A percentile compares a stretch with the other conserved stretches of the same genome.
Conservation (phyloP, 2,888 invertebrate species). For the Cataglyphis albicans region DNA sequence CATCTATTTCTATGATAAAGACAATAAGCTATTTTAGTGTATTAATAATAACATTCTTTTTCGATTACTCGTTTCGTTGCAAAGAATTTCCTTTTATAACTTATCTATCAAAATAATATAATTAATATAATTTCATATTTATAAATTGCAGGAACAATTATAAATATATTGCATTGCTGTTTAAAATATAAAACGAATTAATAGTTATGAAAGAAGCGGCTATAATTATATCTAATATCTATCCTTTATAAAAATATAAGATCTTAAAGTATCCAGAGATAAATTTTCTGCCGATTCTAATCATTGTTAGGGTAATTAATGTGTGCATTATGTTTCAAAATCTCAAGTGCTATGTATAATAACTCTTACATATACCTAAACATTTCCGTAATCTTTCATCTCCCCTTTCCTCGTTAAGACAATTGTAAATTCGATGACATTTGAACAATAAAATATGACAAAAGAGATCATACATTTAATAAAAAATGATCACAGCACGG, state of each 20-base stretch:
- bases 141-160: not conserved
- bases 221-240: slow-evolving; percentile 59
- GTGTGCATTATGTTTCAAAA: slow-evolving; percentile 14
- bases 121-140: slow-evolving; percentile 1
- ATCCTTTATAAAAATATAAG: slow-evolving; percentile 51
- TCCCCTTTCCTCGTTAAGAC: not conserved
- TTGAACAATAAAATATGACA: not conserved
- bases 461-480: slow-evolving; percentile 6
- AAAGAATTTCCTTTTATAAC: not conserved
- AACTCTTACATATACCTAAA: not conserved
- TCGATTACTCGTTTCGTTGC: slow-evolving; percentile 14
- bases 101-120: slow-evolving; percentile 20
- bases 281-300: slow-evolving; percentile 7
- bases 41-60: not conserved
- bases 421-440: slow-evolving; percentile 18
- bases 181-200: slow-evolving; percentile 27
- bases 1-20: not conserved
- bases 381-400: not conserved
- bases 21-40: not conserved
- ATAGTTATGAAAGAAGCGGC: not conserved
- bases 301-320: slow-evolving; percentile 31
- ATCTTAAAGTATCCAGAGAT: slow-evolving; percentile 35
- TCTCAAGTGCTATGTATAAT: slow-evolving; percentile 5
- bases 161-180: slow-evolving; percentile 18
- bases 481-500: slow-evolving; percentile 24